These are phyloP conservation scores for Diadophis punctatus DNA, from an alignment of 2,113 vertebrate genomes.

Conservation along the genomic window DNA sequence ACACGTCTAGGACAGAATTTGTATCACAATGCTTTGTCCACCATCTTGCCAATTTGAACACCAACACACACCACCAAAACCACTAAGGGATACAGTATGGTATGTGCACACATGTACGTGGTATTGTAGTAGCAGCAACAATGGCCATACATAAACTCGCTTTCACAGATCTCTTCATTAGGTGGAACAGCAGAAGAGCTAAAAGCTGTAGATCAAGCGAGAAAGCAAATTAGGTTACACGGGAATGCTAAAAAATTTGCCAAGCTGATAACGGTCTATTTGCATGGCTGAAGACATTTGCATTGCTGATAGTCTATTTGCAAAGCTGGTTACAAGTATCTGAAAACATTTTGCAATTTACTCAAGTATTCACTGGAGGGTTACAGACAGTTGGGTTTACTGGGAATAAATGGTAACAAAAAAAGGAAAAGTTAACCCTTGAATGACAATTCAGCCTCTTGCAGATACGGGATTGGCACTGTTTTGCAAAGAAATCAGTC, in stretches of 20 bases:
- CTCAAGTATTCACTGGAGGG: constrained; percentile 1
- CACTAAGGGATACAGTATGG: not conserved
- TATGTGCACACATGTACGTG: not conserved
- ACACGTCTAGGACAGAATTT: not conserved
- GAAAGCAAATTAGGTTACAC: constrained; percentile 19
- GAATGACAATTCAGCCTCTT: not conserved
- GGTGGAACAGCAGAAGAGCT: not conserved
- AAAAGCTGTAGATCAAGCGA: not conserved
- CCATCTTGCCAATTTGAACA: not conserved
- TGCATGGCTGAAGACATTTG: constrained; percentile 27
- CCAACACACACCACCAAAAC: not conserved
- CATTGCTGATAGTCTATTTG: constrained; percentile 21
- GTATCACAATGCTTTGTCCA: not conserved
- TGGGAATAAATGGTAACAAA: not conserved
- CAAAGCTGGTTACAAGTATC: constrained; percentile 28
- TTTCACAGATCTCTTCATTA: constrained; percentile 7
- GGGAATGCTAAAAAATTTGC: constrained; percentile 18
- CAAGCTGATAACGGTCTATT: constrained; percentile 25
- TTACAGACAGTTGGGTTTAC: not conserved
- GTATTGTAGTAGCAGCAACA: not conserved
- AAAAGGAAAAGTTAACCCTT: not conserved
- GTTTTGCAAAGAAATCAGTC: not conserved
- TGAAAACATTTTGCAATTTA: constrained; percentile 29
- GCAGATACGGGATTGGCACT: not conserved
- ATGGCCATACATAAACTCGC: not conserved